Conservation (phyloP, 2,888 invertebrate species). For the Nebria salina region DNA sequence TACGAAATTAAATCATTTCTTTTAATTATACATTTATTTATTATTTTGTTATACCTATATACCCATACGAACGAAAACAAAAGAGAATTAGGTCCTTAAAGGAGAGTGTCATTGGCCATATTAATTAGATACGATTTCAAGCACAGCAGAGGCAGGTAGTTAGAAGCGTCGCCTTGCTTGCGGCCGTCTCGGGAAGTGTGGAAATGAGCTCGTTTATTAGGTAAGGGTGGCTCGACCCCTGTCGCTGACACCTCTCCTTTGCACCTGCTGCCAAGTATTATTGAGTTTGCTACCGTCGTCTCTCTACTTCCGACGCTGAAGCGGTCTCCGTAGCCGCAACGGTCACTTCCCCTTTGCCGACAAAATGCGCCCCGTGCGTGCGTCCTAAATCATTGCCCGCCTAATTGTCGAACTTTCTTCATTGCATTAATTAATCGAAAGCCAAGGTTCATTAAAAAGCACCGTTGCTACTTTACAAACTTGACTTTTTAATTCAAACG, state of each 20-base stretch:
- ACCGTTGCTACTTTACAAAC: constrained; percentile 23
- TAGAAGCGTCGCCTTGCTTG: constrained; percentile 59
- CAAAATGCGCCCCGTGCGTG: background rate
- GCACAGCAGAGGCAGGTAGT: constrained; percentile 5
- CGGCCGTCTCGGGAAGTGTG: constrained; percentile 63
- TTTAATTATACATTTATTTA: no score
- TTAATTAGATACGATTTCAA: background rate
- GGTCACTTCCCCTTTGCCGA: background rate
- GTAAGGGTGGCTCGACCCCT: constrained; percentile 64
- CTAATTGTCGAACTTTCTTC: constrained; percentile 47
- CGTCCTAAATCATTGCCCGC: constrained; percentile 2
- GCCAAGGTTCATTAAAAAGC: constrained; percentile 44
- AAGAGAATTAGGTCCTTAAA: background rate
- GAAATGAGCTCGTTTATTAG: constrained; percentile 67
- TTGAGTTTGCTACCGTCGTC: constrained; percentile 59
- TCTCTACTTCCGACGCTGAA: background rate
- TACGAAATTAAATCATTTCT: no score
- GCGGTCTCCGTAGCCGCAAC: constrained; percentile 2
- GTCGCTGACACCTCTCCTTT: constrained; percentile 66
- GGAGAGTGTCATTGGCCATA: background rate
- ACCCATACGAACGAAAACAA: background rate
- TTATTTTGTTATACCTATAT: no score
- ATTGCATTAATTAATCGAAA: constrained; percentile 47
- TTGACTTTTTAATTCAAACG: constrained; percentile 31
- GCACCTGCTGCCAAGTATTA: constrained; percentile 65